A percentile compares a stretch with the other conserved stretches of the same genome.
These are phyloP conservation scores for Malurus cyaneus DNA, from an alignment of 2,113 vertebrate genomes.

Conservation along the genomic window DNA sequence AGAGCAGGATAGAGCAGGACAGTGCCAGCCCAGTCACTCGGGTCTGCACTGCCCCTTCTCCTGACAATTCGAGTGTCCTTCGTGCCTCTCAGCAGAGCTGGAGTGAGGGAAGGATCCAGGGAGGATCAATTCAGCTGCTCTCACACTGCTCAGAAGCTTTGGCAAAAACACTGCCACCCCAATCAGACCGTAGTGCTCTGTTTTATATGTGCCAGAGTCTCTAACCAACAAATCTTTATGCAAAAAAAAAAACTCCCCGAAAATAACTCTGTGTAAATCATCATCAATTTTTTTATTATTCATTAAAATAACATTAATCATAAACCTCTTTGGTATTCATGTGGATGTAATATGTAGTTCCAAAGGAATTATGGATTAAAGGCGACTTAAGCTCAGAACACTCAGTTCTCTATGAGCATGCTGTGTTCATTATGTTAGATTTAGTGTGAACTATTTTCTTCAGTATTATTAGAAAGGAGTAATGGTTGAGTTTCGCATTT, in stretches of 20 bases:
- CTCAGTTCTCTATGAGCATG: constrained; percentile 62
- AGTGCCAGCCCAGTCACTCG: neutral
- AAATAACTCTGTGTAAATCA: constrained; percentile 55
- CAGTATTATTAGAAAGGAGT: constrained; percentile 66
- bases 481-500: constrained; percentile 61
- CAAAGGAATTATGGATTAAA: constrained; percentile 72
- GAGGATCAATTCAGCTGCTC: neutral
- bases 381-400: constrained; percentile 61
- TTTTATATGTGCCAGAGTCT: neutral
- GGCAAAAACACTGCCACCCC: neutral
- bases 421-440: constrained; percentile 73
- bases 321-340: constrained; percentile 67
- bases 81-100: fast-evolving
- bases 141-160: neutral
- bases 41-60: neutral
- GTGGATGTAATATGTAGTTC: constrained; percentile 61
- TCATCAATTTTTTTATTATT: constrained; percentile 68
- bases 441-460: constrained; percentile 70
- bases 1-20: no score
- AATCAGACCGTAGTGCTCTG: neutral
- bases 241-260: neutral
- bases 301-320: constrained; percentile 72
- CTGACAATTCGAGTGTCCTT: fast-evolving
- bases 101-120: neutral
- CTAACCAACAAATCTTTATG: constrained; percentile 32